These are phyloP conservation scores for Pterobdella sp. DNA, from an alignment of 2,888 invertebrate species.

Conservation along the genomic window DNA sequence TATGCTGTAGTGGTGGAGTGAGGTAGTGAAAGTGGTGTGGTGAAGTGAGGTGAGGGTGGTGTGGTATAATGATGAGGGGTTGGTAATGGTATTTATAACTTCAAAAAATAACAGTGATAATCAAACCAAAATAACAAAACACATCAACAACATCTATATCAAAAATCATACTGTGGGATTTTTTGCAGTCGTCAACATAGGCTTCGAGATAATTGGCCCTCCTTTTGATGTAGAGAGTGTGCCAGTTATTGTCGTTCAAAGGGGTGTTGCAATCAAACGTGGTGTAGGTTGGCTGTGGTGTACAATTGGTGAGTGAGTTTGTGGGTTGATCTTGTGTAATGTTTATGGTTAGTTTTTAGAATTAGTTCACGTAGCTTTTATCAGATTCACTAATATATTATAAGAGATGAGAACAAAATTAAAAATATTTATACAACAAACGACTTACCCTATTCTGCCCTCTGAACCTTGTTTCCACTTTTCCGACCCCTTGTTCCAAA, in stretches of 20 bases:
- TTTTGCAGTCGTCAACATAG: slow-evolving; percentile 44
- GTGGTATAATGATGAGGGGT: not conserved
- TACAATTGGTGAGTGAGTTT: not conserved
- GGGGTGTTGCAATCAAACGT: slow-evolving; percentile 27
- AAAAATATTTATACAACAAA: not conserved
- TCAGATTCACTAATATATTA: too few relatives aligned
- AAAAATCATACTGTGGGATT: not conserved
- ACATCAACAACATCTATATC: not conserved
- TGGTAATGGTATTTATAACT: not conserved
- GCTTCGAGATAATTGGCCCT: slow-evolving; percentile 45
- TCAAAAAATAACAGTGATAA: not conserved
- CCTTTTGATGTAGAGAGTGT: slow-evolving; percentile 46
- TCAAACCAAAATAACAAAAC: not conserved
- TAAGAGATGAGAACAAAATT: not conserved
- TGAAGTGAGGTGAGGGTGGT: not conserved
- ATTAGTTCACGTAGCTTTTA: too few relatives aligned
- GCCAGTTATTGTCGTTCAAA: slow-evolving; percentile 49
- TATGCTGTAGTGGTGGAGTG: slow-evolving; percentile 26
- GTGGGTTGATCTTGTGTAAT: too few relatives aligned
- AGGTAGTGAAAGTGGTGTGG: too few relatives aligned
- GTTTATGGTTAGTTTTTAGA: too few relatives aligned
- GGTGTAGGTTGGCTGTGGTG: slow-evolving; percentile 9
- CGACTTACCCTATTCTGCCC: slow-evolving; percentile 24
- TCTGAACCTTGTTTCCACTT: slow-evolving; percentile 30
- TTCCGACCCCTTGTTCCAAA: slow-evolving; percentile 37